Percentiles rank a stretch among this genome's conserved stretches.
Evolutionary conservation across 2,797 vertebrate genomes (phyloP).

Genomic region (Phoxinus dragarum): DNA sequence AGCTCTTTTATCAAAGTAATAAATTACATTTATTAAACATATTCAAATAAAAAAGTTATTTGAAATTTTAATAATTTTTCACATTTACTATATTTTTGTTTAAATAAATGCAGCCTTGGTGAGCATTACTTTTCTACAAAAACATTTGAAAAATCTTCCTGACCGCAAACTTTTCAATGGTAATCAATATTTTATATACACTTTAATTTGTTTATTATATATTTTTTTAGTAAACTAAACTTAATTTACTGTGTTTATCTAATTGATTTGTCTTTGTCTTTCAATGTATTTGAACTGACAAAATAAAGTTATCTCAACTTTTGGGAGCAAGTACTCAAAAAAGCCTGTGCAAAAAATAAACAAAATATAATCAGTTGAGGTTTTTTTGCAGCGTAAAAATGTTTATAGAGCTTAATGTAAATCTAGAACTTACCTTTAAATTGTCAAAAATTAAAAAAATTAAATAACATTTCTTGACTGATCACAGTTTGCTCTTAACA

Average conservation of each 20-base stretch:
- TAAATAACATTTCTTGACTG: not conserved
- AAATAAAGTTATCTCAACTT: not conserved
- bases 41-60: not conserved
- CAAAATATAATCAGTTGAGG: not conserved
- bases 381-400: not conserved
- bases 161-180: not conserved
- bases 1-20: not conserved
- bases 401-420: no score
- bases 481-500: slow-evolving; percentile 23
- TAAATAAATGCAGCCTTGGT: not conserved
- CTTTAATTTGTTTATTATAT: no score
- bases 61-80: not conserved
- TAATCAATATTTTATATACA: not conserved
- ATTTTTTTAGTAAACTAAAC: not conserved
- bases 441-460: not conserved
- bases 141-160: not conserved
- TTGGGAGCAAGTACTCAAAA: not conserved
- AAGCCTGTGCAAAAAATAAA: no score
- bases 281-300: not conserved
- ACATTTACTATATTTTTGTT: not conserved
- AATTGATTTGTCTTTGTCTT: not conserved
- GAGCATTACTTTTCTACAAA: no score
- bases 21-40: not conserved
- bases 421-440: not conserved
- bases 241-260: not conserved